phyloP scores from a whole-genome alignment of 2,797 vertebrate species.

The Sandelia bainsii region DNA sequence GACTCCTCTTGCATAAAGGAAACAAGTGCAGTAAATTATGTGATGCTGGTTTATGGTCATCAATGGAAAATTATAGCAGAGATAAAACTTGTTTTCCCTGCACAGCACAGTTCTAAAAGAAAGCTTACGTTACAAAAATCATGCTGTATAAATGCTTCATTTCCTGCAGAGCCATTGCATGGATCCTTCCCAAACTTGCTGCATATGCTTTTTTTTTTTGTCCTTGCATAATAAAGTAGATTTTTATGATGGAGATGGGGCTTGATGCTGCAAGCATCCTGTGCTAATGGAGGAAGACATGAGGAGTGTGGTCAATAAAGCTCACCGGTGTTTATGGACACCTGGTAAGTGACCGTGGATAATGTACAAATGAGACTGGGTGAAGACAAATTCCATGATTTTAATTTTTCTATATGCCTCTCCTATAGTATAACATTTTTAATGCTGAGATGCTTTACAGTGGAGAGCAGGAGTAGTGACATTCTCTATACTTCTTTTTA shows the following conservation, averaged over 20 bases:
- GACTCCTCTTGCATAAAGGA: background rate
- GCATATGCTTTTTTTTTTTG: slow-evolving; percentile 29
- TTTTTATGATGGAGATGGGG: background rate
- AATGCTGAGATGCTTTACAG: background rate
- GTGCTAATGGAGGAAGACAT: slow-evolving; percentile 4
- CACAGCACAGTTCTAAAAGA: background rate
- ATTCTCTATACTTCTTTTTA: too few species aligned
- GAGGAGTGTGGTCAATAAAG: background rate
- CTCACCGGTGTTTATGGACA: background rate
- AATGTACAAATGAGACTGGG: background rate
- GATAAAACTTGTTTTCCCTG: background rate
- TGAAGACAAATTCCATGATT: background rate
- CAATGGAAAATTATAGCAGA: background rate
- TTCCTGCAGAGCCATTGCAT: slow-evolving; percentile 21
- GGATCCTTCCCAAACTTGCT: slow-evolving; percentile 17
- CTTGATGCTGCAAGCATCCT: slow-evolving; percentile 39
- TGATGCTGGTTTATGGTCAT: background rate
- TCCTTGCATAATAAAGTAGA: slow-evolving; percentile 46
- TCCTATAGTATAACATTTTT: background rate
- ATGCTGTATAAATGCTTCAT: slow-evolving; percentile 9
- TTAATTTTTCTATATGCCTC: background rate
- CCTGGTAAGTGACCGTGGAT: background rate
- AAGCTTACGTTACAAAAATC: background rate
- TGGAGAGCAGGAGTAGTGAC: too few species aligned
- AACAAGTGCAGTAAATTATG: background rate